Evolutionary conservation across 2,113 vertebrate genomes (phyloP).

Genomic region (Cyprinodon tularosa): DNA sequence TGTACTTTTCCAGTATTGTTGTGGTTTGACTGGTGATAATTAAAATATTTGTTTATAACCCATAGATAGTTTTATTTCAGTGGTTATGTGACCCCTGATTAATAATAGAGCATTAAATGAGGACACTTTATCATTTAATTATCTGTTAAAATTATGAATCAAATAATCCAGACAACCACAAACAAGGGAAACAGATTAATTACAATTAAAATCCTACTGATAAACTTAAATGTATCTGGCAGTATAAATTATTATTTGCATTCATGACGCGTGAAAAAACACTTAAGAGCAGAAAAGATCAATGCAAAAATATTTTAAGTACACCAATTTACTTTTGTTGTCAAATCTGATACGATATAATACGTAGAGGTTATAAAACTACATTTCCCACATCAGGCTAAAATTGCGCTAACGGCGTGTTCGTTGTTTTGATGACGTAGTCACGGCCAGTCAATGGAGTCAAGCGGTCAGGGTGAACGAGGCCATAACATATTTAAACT

Average conservation of each 20-base stretch:
- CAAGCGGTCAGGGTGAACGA: conserved; percentile 58
- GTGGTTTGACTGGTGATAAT: too few relatives aligned
- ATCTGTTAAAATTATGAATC: too few relatives aligned
- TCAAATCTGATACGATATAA: neutral
- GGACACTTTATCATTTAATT: too few relatives aligned
- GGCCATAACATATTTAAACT: conserved; percentile 19
- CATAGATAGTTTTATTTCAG: too few relatives aligned
- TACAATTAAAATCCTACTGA: neutral
- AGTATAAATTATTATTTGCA: neutral
- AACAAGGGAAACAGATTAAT: too few relatives aligned
- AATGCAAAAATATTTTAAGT: neutral
- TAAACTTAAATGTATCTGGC: neutral
- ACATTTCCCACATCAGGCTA: conserved; percentile 69
- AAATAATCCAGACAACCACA: too few relatives aligned
- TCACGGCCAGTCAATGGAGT: conserved; percentile 71
- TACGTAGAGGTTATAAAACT: conserved; percentile 46
- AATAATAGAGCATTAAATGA: too few relatives aligned
- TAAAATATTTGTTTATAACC: too few relatives aligned
- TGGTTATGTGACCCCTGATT: too few relatives aligned
- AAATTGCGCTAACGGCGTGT: neutral
- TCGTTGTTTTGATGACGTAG: conserved; percentile 74
- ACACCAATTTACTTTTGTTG: too few relatives aligned
- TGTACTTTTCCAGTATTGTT: too few relatives aligned
- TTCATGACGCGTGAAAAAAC: neutral
- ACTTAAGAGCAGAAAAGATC: neutral